phyloP scores from a whole-genome alignment of 2,113 vertebrate genomes.

The Zapornia atra region DNA sequence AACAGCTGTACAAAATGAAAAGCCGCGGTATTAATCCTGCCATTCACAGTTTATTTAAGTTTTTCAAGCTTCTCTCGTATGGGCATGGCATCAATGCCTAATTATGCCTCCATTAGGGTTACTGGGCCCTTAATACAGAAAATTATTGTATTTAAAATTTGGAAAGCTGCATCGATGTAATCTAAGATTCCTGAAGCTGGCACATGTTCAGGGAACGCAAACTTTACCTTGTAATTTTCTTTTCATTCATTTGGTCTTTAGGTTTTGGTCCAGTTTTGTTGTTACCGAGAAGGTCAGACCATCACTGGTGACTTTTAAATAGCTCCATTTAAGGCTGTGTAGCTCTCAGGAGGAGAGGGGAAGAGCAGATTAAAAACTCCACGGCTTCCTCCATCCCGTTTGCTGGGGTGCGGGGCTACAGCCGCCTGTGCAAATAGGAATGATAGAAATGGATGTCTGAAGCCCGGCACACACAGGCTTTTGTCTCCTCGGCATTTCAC shows the following conservation, averaged over 20 bases:
- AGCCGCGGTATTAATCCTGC: slow-evolving; percentile 46
- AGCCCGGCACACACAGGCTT: not conserved
- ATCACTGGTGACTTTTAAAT: not conserved
- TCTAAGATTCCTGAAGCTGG: slow-evolving; percentile 3
- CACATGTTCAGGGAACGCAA: not conserved
- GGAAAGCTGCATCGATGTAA: not conserved
- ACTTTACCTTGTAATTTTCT: slow-evolving; percentile 55
- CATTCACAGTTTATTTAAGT: slow-evolving; percentile 65
- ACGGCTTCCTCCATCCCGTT: not conserved
- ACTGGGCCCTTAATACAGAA: slow-evolving; percentile 44
- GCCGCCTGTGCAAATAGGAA: not conserved
- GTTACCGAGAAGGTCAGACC: not conserved
- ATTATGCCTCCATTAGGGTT: slow-evolving; percentile 50
- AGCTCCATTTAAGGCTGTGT: not conserved
- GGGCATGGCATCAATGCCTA: slow-evolving; percentile 59
- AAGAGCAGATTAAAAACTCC: not conserved
- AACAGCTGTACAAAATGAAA: slow-evolving; percentile 58
- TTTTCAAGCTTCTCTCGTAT: slow-evolving; percentile 58
- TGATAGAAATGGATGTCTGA: not conserved
- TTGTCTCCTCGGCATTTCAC: fast-evolving
- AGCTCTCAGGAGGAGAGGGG: not conserved
- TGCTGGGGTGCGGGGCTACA: not conserved
- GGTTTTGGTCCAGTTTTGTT: not conserved
- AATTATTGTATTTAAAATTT: slow-evolving; percentile 60
- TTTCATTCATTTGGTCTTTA: slow-evolving; percentile 8